Base-by-base conservation (phyloP, 2,113 vertebrate genomes). In the Grammomys surdaster region DNA sequence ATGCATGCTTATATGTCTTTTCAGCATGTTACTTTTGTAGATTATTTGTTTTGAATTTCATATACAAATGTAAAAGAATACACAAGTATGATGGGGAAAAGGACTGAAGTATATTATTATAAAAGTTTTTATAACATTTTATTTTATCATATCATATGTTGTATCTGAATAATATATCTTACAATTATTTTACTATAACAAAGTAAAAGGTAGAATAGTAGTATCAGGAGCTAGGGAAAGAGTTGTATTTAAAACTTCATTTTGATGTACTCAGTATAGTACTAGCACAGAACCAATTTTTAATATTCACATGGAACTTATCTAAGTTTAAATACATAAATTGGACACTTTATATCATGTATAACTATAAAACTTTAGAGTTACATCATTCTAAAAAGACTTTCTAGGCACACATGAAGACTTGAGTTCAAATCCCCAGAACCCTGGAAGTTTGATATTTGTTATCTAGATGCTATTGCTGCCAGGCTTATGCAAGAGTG, bases 301-400 rank as follows among this genome's bases (percentile, higher is more conserved):
- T 51, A 88, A 22, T n/a, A 48, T 94, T 22, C 56, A 7, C 60
- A 36, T 51, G 0, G 14, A 22, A 48, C 20, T 8, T 8, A 40
- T 82, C 28, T 76, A 70, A 72, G n/a, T 33, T 69, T 54, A 80
- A 58, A 28, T 63, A 1, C 1, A 43, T 84, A 81, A 89, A 72
- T 46, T 17, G 10, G 19, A 36, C 1, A 24, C 48, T 54, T 6
- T 10, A 73, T 75, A 76, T 6, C n/a, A 75, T 17, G 26, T 81
- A n/a, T 78, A 72, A 63, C 33, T 91, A 5, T 76, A 81, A 72
- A 91, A 60, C 73, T 85, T n/a, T 78, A 73, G 20, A 88, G 36
- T 5, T 33, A 87, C 26, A 51, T 80, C 9, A 73, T 17, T 72
- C 5, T 28, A 70, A 88, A 72, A 40, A 33, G 5, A 13, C 4